These are phyloP conservation scores for Phytoseiulus persimilis DNA, from an alignment of 2,888 invertebrate genomes.

Conservation along the genomic window DNA sequence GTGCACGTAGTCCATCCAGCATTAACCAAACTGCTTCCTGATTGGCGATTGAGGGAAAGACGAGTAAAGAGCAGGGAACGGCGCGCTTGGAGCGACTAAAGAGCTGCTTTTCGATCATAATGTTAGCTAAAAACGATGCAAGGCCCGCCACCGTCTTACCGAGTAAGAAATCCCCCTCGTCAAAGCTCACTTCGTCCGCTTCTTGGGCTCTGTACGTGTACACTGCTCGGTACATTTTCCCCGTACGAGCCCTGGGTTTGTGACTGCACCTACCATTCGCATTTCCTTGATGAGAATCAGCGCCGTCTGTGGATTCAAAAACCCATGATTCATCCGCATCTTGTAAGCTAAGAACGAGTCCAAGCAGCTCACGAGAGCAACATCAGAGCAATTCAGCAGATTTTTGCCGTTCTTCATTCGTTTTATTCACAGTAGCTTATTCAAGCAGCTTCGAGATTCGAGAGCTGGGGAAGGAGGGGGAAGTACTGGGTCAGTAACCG, in stretches of 20 bases:
- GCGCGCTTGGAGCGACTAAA: too few relatives aligned
- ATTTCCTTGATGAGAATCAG: background rate
- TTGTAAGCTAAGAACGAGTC: too few relatives aligned
- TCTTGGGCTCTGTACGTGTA: constrained; percentile 23
- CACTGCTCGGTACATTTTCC: constrained; percentile 11
- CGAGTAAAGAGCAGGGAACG: background rate
- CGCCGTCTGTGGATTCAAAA: background rate
- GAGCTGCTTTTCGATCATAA: background rate
- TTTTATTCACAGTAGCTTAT: background rate
- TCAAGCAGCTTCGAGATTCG: background rate
- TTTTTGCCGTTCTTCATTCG: background rate
- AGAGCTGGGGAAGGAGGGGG: background rate
- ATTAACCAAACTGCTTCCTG: background rate
- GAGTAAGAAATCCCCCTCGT: constrained; percentile 12
- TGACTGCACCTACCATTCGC: background rate
- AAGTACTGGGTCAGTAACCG: too few relatives aligned
- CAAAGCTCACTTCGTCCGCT: constrained; percentile 24
- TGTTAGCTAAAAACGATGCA: too few relatives aligned
- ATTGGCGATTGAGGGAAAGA: background rate
- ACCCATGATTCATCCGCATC: background rate
- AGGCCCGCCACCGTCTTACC: too few relatives aligned
- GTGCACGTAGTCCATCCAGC: constrained; percentile 35
- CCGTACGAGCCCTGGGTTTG: background rate
- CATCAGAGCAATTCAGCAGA: too few relatives aligned
- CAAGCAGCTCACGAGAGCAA: too few relatives aligned